Percentiles rank a stretch among this genome's conserved stretches.
These are phyloP conservation scores for Palythoa grandis DNA, from an alignment of 92 coral and sea anemone species.

Conservation along the genomic window DNA sequence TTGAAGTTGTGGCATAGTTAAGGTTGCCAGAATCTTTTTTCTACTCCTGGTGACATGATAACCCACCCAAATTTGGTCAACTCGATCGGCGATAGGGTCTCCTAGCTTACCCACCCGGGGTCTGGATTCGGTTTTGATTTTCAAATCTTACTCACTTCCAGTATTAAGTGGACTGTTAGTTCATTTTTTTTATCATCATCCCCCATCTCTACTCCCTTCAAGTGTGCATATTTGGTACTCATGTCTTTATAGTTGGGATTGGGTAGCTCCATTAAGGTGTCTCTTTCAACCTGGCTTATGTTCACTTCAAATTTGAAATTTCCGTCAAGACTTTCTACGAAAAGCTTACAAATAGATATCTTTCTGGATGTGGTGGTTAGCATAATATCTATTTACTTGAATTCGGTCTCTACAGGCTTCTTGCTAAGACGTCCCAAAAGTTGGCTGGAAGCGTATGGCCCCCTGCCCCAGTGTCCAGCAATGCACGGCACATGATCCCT, in stretches of 20 bases:
- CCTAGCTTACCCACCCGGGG: slow-evolving; percentile 69
- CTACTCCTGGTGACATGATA: slow-evolving; percentile 69
- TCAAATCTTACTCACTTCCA: slow-evolving; percentile 69
- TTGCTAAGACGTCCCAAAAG: slow-evolving; percentile 57
- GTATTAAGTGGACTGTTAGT: slow-evolving; percentile 66
- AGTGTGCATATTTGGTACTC: slow-evolving; percentile 47
- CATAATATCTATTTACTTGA: slow-evolving; percentile 14
- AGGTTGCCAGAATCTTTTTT: slow-evolving; percentile 41
- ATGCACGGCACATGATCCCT: slow-evolving; percentile 65
- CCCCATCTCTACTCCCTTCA: slow-evolving; percentile 64
- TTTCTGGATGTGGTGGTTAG: slow-evolving; percentile 35
- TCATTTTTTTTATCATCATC: slow-evolving; percentile 53
- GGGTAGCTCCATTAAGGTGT: slow-evolving; percentile 57
- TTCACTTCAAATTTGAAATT: slow-evolving; percentile 49
- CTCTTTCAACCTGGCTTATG: slow-evolving; percentile 48
- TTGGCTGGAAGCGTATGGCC: slow-evolving; percentile 72
- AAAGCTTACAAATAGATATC: slow-evolving; percentile 71
- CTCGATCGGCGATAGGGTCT: slow-evolving; percentile 68
- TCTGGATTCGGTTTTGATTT: slow-evolving; percentile 58
- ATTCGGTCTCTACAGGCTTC: slow-evolving; percentile 70
- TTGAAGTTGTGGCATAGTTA: slow-evolving; percentile 49
- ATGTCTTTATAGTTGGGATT: slow-evolving; percentile 64
- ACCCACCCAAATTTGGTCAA: slow-evolving; percentile 74
- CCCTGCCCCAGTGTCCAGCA: slow-evolving; percentile 77
- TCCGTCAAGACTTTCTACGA: slow-evolving; percentile 47